phyloP scores from a whole-genome alignment of 2,797 vertebrate species.

The Oreochromis mossambicus region DNA sequence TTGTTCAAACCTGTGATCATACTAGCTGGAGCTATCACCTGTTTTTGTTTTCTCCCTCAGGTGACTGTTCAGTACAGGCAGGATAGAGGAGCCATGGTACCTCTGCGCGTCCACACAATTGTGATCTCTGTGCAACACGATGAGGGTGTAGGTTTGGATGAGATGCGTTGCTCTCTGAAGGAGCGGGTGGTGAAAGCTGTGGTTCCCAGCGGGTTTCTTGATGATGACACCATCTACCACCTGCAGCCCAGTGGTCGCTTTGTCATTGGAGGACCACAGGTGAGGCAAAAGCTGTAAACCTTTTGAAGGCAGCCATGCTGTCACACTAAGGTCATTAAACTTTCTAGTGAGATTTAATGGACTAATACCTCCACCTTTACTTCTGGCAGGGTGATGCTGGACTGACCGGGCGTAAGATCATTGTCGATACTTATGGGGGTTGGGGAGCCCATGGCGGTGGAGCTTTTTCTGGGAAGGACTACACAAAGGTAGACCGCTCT shows the following conservation, averaged over 20 bases:
- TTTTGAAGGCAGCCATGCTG: background rate
- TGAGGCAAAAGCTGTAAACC: conserved; percentile 11
- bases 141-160: conserved; percentile 82
- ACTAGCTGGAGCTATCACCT: background rate
- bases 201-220: conserved; percentile 86
- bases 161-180: conserved; percentile 88
- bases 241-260: conserved; percentile 95
- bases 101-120: conserved; percentile 90
- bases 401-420: conserved; percentile 94
- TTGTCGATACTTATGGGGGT: conserved; percentile 94
- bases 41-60: conserved; percentile 52
- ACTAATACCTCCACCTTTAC: background rate
- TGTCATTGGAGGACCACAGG: conserved; percentile 95
- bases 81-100: conserved; percentile 89
- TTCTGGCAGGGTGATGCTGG: conserved; percentile 88
- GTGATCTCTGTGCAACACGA: conserved; percentile 96
- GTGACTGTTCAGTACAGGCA: conserved; percentile 94
- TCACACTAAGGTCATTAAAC: background rate
- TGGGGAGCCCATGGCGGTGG: conserved; percentile 96
- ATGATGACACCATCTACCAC: conserved; percentile 90
- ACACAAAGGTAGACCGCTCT: conserved; percentile 96
- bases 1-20: background rate
- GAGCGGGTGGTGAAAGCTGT: conserved; percentile 90
- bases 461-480: conserved; percentile 96
- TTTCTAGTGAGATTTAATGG: background rate